Evolutionary conservation across 2,888 invertebrate species (phyloP), one percentile per base, ranked within the genome.

Genomic region (Agrochola lota): DNA sequence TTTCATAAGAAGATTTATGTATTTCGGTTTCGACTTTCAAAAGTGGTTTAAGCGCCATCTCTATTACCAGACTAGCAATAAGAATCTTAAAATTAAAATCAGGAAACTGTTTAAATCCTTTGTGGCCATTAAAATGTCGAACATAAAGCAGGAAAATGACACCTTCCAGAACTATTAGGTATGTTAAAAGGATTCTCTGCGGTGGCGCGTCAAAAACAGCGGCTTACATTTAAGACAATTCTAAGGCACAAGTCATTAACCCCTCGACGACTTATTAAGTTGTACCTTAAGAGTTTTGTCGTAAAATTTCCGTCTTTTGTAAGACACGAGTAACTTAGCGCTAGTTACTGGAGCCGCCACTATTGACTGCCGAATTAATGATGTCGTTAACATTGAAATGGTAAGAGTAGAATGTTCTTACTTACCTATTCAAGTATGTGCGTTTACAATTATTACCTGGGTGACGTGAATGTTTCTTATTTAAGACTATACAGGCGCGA

Each of bases 271-370:
- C 68, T 84, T 85, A 84, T 78, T 85, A 69, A 81, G 78, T 76
- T 78, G 75, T 84, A 73, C 80, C 70, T 71, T 76, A 12, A 75
- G 71, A 66, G 64, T 80, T 80, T 80, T 71, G 74, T 74, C 81
- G 74, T 84, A 77, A 85, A 84, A 71, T 68, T 15, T 1, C 15
- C 30, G 66, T 30, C 77, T 84, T 80, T 84, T 84, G 84, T 85
- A 74, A 62, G 43, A 62, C 26, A 63, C 43, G 49, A 63, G 81
- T 62, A 62, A 64, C 6, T 80, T 17, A 66, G 77, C 5, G 69
- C 78, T 85, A 74, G 82, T 84, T 81, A 74, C 72, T 64, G 2
- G 40, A 26, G 67, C 74, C 78, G 78, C 72, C n/a, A 26, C 23
- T 66, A 70, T 71, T 76, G 57, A 78, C 57, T 74, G 74, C 30